A percentile compares a stretch with the other conserved stretches of the same genome.
Conservation (phyloP, 2,888 invertebrate genomes). For the Hermaeophaga mercurialis region DNA sequence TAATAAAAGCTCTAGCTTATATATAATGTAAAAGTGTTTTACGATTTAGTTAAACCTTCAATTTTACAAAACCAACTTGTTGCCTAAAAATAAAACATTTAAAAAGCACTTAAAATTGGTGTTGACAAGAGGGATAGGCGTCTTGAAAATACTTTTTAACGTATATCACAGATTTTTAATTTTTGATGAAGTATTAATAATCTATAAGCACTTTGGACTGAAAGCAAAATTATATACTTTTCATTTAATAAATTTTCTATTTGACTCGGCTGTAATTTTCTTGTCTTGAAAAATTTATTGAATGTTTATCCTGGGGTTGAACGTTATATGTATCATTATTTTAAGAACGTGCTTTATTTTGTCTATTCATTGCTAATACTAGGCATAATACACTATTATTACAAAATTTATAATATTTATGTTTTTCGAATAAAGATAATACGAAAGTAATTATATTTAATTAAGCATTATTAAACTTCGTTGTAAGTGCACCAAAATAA, state of each 20-base stretch:
- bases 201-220: conserved; percentile 8
- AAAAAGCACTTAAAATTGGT: conserved; percentile 22
- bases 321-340: conserved; percentile 2
- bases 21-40: too few relatives aligned
- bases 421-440: too few relatives aligned
- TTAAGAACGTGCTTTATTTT: neutral
- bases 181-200: conserved; percentile 23
- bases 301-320: conserved; percentile 14
- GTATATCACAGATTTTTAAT: conserved; percentile 18
- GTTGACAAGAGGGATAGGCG: conserved; percentile 10
- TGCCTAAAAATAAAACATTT: conserved; percentile 21
- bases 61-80: too few relatives aligned
- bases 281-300: conserved; percentile 7
- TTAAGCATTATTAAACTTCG: too few relatives aligned
- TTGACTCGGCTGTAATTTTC: conserved; percentile 6
- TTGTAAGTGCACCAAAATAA: too few relatives aligned
- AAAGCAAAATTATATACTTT: conserved; percentile 12
- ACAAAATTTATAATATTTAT: too few relatives aligned
- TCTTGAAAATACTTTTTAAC: conserved; percentile 7
- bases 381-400: too few relatives aligned
- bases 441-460: too few relatives aligned
- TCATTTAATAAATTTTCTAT: conserved; percentile 5
- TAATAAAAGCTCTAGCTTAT: too few relatives aligned
- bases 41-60: too few relatives aligned
- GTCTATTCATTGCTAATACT: neutral